Evolutionary conservation across 2,888 invertebrate genomes (phyloP), one percentile per base, ranked within the genome.

Genomic region (Scelioninae gen. 2): DNA sequence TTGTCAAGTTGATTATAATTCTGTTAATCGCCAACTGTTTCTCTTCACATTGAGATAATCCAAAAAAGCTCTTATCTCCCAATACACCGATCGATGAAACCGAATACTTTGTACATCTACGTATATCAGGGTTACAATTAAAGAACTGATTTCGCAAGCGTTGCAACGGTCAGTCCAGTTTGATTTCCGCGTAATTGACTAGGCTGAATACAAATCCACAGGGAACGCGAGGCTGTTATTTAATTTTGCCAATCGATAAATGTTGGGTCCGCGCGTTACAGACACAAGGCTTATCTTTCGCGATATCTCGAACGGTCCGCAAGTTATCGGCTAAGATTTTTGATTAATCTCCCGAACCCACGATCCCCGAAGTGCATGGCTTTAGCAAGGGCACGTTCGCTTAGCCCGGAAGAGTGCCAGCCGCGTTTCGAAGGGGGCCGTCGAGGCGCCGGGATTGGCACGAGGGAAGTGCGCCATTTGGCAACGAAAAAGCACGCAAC

Each of bases 271-370:
- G 15, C 41, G 50, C 52, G 2, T 9, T 58, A 60, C 37, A 60
- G 58, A 28, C 19, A 57, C 13, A 7, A 13, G 25, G 13, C 25
- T 7, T 65, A 65, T 65, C 55, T 46, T 46, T 45, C 55, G 18
- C 19, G 28, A 69, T 52, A 58, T 60, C 68, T 68, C 41, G 53
- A 60, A 61, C 61, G 55, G 50, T 57, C 35, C 58, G 57, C 37
- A 57, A n/a, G 45, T 58, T 63, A 70, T 63, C 70, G 70, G 63
- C 37, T 43, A 52, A 57, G 50, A n/a, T n/a, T n/a, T 70, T 70
- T 70, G 70, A 70, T 64, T 70, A 70, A 70, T 63, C 70, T 58
- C 35, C 15, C 33, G 50, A 48, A 50, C 63, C 57, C 70, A 35
- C 57, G 70, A 69, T 55, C 25, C 13, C 41, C 37, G 46, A 45